phyloP scores from a whole-genome alignment of 2,888 invertebrate genomes.

The Eudasyphora cyanicolor region DNA sequence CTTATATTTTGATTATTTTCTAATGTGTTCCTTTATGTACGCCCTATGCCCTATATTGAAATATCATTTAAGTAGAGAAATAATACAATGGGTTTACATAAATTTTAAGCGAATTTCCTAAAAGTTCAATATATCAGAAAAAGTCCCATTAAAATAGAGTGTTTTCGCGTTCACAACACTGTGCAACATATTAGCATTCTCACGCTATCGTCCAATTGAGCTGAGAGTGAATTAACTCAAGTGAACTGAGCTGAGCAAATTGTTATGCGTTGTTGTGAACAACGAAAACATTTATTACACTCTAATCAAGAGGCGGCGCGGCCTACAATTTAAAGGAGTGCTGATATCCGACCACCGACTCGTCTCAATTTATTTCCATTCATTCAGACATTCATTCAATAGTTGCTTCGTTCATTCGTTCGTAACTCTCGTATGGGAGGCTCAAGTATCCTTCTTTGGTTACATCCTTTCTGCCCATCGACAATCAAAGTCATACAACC shows the following conservation, averaged over 20 bases:
- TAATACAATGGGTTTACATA: too few relatives aligned
- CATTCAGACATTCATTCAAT: neutral
- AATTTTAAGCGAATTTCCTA: too few relatives aligned
- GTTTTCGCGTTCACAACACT: neutral
- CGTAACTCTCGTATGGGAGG: neutral
- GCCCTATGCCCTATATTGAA: too few relatives aligned
- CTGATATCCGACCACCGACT: too few relatives aligned
- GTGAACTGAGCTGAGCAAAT: constrained; percentile 18
- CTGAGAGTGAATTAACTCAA: too few relatives aligned
- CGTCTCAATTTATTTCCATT: neutral
- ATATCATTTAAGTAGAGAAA: too few relatives aligned
- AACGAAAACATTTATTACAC: constrained; percentile 43
- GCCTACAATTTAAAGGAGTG: constrained; percentile 17
- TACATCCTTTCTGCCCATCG: neutral
- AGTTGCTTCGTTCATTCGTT: too few relatives aligned
- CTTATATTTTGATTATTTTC: too few relatives aligned
- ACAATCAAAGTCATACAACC: neutral
- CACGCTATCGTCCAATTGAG: neutral
- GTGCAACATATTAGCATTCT: neutral
- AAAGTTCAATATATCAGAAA: too few relatives aligned
- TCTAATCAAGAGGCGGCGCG: constrained; percentile 49
- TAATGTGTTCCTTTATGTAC: too few relatives aligned
- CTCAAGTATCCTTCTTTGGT: neutral
- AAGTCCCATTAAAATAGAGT: too few relatives aligned
- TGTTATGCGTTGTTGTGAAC: constrained; percentile 37